Evolutionary conservation across 2,113 vertebrate genomes (phyloP).

Genomic region (Prunella fulvescens): DNA sequence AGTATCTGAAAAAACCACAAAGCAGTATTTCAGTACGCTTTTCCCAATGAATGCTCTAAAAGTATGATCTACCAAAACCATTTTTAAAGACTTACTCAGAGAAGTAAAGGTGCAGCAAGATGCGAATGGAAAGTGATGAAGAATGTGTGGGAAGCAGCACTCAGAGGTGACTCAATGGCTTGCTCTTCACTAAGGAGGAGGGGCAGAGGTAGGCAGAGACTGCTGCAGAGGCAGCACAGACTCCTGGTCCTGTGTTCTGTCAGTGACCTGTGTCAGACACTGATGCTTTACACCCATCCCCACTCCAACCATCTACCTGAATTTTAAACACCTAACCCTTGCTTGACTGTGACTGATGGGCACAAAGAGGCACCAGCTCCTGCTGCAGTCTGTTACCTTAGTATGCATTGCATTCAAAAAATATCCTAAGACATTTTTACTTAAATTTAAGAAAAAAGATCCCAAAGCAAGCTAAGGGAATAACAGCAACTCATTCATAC

Average conservation of each 20-base stretch:
- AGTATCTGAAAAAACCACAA: background rate
- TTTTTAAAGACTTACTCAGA: background rate
- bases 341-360: background rate
- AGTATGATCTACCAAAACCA: background rate
- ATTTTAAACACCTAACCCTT: background rate
- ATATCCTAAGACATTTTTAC: accelerated
- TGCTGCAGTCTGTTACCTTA: background rate
- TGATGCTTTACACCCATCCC: background rate
- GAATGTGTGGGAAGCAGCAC: background rate
- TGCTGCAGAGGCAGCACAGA: background rate
- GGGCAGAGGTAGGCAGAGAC: background rate
- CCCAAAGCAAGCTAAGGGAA: background rate
- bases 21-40: background rate
- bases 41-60: background rate
- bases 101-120: background rate
- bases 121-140: background rate
- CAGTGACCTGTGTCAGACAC: accelerated
- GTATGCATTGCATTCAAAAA: background rate
- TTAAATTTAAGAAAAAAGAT: background rate
- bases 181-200: background rate
- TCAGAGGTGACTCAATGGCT: background rate
- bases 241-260: background rate
- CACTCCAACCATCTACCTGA: background rate
- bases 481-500: background rate
- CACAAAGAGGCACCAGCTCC: background rate